phyloP scores from a whole-genome alignment of 2,797 vertebrate species.

The Cynopterus sphinx region DNA sequence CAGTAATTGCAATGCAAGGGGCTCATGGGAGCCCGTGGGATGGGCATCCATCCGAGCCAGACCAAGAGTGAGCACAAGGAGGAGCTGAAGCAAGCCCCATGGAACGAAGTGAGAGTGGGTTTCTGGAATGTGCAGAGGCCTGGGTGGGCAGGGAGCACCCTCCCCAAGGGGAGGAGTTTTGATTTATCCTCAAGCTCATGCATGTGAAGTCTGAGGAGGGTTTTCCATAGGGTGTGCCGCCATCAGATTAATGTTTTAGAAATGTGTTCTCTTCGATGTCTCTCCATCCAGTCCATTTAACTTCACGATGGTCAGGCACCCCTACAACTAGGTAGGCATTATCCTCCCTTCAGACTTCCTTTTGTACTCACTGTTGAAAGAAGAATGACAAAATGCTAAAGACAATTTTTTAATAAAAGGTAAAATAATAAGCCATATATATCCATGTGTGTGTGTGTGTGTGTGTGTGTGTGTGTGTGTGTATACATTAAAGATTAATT shows the following conservation, averaged over 20 bases:
- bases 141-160: not conserved
- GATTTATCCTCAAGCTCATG: not conserved
- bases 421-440: not conserved
- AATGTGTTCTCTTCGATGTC: not conserved
- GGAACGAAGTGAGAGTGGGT: no score
- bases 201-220: not conserved
- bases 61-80: not conserved
- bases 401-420: not conserved
- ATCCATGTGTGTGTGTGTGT: not conserved
- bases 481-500: not conserved
- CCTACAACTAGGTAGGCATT: no score
- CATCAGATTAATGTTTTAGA: not conserved
- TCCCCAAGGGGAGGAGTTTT: not conserved
- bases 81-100: no score
- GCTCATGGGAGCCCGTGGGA: not conserved
- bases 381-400: not conserved
- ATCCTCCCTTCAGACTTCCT: not conserved
- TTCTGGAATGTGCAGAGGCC: not conserved
- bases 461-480: no score
- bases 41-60: not conserved
- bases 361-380: not conserved
- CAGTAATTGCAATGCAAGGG: not conserved
- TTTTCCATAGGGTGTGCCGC: not conserved
- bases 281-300: not conserved
- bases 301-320: no score